These are phyloP conservation scores for Catostylus mosaicus DNA, from an alignment of 30 jellyfish, hydroid and myxozoan species.

Conservation along the genomic window DNA sequence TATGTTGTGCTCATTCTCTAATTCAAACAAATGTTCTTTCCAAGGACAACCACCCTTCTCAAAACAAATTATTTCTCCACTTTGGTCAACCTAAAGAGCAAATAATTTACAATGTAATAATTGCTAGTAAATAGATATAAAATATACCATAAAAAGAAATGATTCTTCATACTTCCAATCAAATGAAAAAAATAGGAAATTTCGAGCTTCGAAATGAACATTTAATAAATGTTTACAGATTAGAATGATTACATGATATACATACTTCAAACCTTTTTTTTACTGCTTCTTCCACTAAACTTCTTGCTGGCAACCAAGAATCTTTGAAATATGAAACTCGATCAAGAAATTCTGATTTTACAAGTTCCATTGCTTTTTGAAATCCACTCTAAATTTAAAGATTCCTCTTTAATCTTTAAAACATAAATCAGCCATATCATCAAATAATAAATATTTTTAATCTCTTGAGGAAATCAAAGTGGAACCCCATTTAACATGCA, in stretches of 20 bases:
- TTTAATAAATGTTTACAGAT: neutral
- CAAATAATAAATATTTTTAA: too few relatives aligned
- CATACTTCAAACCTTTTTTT: conserved; percentile 65
- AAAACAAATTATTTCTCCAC: conserved; percentile 79
- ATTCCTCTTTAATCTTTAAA: too few relatives aligned
- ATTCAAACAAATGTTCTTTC: conserved; percentile 82
- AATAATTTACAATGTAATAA: too few relatives aligned
- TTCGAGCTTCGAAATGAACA: too few relatives aligned
- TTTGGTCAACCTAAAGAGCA: conserved; percentile 73
- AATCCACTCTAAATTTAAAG: conserved; percentile 62
- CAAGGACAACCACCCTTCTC: conserved; percentile 82
- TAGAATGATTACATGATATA: neutral
- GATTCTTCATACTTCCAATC: too few relatives aligned
- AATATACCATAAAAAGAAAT: too few relatives aligned
- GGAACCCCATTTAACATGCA: too few relatives aligned
- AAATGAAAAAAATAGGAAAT: neutral
- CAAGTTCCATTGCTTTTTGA: conserved; percentile 79
- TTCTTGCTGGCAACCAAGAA: conserved; percentile 88
- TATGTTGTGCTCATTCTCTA: conserved; percentile 57
- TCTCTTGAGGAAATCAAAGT: too few relatives aligned
- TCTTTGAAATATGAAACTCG: conserved; percentile 60
- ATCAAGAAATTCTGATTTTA: conserved; percentile 74
- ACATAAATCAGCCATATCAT: too few relatives aligned
- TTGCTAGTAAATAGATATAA: too few relatives aligned
- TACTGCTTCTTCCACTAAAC: conserved; percentile 76